Base-by-base conservation (phyloP, 2,797 vertebrate species). In the Avahi laniger region DNA sequence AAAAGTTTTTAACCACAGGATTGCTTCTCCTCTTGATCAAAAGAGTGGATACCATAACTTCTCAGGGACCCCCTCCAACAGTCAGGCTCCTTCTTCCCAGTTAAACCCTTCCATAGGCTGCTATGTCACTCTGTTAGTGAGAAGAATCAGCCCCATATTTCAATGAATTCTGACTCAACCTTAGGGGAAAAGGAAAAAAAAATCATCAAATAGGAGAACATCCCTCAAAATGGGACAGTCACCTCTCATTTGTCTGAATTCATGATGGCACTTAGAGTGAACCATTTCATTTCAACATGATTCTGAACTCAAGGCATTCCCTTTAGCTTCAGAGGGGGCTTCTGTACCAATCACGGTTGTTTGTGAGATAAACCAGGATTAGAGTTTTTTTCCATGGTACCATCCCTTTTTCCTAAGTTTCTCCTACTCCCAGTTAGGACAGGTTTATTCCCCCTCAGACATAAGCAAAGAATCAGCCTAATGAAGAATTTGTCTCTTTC, bases 261-360 rank as follows among this genome's bases (percentile, higher is more conserved):
- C 15, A 48, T n/a, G 24, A 86, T 57, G 54, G 67, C 33, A 69
- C 59, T 54, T 88, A 57, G 50, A 48, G 33, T 83, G 83, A 95
- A 59, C 65, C 83, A 69, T 80, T 93, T 79, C 79, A 57, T 80
- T 93, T 79, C 65, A 78, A 87, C 46, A 65, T 69, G 38, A 48
- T 91, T 70, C 50, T 93, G 93, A 92, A 96, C 13, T 24, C 15
- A 89, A 90, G 38, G 65, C 11, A 82, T 35, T 28, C 61, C 12
- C 43, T 91, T 96, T 24, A 83, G 81, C 46, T 93, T 95, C 88
- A 85, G 57, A 94, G 67, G 89, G 84, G 46, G n/a, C 52, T 85
- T 91, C 69, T 79, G 61, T 63, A 72, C 30, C 20, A 14, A 75
- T n/a, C 57, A 54, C 35, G 91, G 30, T 26, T 72, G 26, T 35